Base-by-base conservation (phyloP, 2,113 vertebrate species). In the Micromys minutus region DNA sequence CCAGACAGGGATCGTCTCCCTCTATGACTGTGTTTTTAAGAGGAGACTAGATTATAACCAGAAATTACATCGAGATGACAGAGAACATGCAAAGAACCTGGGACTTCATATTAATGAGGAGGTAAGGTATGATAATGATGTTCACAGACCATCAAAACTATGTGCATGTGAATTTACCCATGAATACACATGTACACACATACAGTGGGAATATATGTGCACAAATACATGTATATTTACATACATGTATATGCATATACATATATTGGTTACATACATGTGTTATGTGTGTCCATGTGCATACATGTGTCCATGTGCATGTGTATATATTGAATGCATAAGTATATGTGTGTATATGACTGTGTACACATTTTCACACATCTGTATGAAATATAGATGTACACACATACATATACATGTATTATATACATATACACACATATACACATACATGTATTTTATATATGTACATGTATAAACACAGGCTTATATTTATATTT, bases 1-100 rank as follows among this genome's bases (percentile, higher is more conserved):
- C 72, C 97, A 99, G 98, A 85, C 98, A 96, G 98, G 97, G 93
- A 26, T 95, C 17, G 50, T 94, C 97, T 98, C 98, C 81, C 95
- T 97, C 77, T 99, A 98, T 0, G 98, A 99, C 94, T 97, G 98
- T 61, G 16, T 98, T 80, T 99, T 98, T 94, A 96, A 97, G 87
- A 95, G 94, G 85, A 59, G 89, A 2, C 97, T 94, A 7, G 96
- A 91, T 81, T 99, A 98, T 3, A 95, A 98, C 89, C 88, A 97
- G 16, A 91, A 95, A 39, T 88, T 98, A 85, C 97, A 98, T 11
- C 96, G 98, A 15, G 98, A 98, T 91, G 98, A 99, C 97, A 98
- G 98, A 97, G 96, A 97, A 87, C 98, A 98, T 0, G 94, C 98
- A 6, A 98, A 98, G 15, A 85, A 88, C 95, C 61, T 31, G 94